Base-by-base conservation (phyloP, 2,888 invertebrate genomes). In the Pocota personata region DNA sequence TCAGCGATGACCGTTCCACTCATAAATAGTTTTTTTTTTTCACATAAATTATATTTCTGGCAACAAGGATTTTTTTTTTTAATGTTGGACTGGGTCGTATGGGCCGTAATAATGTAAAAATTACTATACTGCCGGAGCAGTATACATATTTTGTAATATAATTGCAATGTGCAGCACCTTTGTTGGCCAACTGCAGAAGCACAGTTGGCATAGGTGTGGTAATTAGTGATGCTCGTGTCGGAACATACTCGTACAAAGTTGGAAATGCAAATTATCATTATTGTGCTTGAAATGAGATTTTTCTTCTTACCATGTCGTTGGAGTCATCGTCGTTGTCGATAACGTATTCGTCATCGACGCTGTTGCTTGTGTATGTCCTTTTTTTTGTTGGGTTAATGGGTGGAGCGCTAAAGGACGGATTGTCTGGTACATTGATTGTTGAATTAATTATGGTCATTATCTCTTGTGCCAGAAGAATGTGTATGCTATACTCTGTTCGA, bases 181-280 rank as follows among this genome's bases (percentile, higher is more conserved):
- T 1, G 27, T 55, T 10, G 35, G 14, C n/a, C 12, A 43, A 30
- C 35, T 16, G 52, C 52, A 48, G 58, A 46, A 64, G 37, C 48
- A 43, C 55, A 21, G 58, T 60, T 57, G 48, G 55, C 73, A 79
- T 58, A 79, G 69, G 79, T 75, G 73, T 69, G 79, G 73, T 84
- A 79, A 84, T 75, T 84, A 79, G 83, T 73, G 78, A 83, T 83
- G 83, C 67, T 57, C 62, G 67, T 79, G 83, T 64, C 69, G 67
- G 50, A 16, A n/a, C 79, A 69, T 73, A n/a, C n/a, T n/a, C n/a
- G n/a, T n/a, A 64, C 78, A 43, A 77, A 58, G 64, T 43, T 32
- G 14, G 55, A 57, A 67, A 52, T 24, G 37, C 52, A 7, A 66
- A 35, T 71, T 27, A 60, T 48, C 58, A 35, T 48, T 48, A 60